Base-by-base conservation (phyloP, 2,888 invertebrate genomes). In the Eilema caniola region DNA sequence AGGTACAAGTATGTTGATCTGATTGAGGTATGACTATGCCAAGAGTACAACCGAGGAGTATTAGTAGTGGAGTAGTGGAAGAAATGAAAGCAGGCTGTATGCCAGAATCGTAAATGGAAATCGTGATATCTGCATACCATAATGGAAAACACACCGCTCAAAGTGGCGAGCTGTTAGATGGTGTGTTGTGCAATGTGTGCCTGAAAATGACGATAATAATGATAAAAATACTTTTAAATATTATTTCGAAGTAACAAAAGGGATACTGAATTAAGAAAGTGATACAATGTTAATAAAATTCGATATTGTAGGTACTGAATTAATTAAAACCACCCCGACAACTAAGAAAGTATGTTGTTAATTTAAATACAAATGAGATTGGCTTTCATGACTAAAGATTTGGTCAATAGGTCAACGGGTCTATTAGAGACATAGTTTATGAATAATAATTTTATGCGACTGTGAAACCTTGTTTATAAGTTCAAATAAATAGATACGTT, bases 391-490 rank as follows among this genome's bases (percentile, higher is more conserved):
- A n/a, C 60, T 66, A 33, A 71, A 76, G 70, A 75, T 78, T 77
- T 81, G 81, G 77, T 81, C 74, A 82, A 76, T 79, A 73, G 81
- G 82, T 81, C 81, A 81, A 72, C 81, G 64, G 73, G 73, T 81
- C 73, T 74, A 72, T 74, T 78, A 72, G 66, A 11, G 66, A 66
- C 66, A 53, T 37, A 65, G 63, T 78, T 67, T 69, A 76, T 75
- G 60, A 75, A 75, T 79, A 77, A 59, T 71, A 72, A 72, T 72
- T 70, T 71, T 53, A 69, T 74, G n/a, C n/a, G 66, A 70, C 70
- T 67, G 73, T 70, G 74, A 72, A 24, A 47, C 8, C 33, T 31
- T n/a, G 24, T 16, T 25, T 41, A 24, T 57, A 57, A 57, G 1
- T 14, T 57, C 20, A 41, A 41, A 41, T 16, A 41, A 41, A 41